These are phyloP conservation scores for Nothoprocta perdicaria DNA, from an alignment of 2,113 vertebrate genomes.

Conservation along the genomic window DNA sequence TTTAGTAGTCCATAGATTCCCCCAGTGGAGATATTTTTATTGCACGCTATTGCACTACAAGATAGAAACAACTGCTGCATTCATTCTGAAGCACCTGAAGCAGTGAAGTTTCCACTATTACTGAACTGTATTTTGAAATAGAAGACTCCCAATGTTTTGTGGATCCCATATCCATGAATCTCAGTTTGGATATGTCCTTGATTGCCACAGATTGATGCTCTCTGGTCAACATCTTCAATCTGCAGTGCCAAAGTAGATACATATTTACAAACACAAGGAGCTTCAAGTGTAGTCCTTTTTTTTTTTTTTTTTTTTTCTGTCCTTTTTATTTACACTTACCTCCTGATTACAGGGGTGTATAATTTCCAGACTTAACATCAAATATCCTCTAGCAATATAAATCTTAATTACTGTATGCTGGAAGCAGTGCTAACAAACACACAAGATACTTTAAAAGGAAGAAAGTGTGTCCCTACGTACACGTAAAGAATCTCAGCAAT, in stretches of 20 bases:
- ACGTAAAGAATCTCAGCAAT: conserved; percentile 36
- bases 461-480: conserved; percentile 30
- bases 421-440: conserved; percentile 8
- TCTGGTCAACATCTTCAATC: neutral
- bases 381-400: conserved; percentile 52
- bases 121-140: neutral
- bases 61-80: neutral
- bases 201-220: neutral
- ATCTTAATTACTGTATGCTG: conserved; percentile 62
- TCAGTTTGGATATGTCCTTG: neutral
- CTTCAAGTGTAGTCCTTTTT: neutral
- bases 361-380: conserved; percentile 34
- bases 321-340: neutral
- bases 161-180: neutral
- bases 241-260: neutral
- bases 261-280: neutral
- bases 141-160: neutral
- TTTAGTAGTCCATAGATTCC: neutral
- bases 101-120: neutral
- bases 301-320: neutral
- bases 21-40: neutral
- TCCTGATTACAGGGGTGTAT: conserved; percentile 25
- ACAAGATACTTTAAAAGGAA: conserved; percentile 34
- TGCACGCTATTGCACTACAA: neutral
- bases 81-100: neutral